Percentiles rank a stretch among this genome's conserved stretches.
phyloP scores from a whole-genome alignment of 2,797 vertebrate genomes.

The Enteromius mattozi region DNA sequence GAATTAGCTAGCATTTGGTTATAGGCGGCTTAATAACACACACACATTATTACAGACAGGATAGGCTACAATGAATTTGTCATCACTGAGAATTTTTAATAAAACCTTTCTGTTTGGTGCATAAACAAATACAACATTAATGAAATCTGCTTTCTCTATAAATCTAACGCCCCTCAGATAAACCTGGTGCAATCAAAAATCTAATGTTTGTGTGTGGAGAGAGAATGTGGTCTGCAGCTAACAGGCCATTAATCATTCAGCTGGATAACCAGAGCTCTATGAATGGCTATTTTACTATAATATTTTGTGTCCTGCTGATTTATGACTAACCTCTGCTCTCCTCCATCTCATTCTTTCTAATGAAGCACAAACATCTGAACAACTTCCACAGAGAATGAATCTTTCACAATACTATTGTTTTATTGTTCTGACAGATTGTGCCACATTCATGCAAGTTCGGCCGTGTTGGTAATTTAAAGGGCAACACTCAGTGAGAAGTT shows the following conservation, averaged over 20 bases:
- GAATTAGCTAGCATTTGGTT: background rate
- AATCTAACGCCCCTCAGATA: background rate
- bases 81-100: constrained; percentile 16
- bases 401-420: background rate
- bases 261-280: constrained; percentile 13
- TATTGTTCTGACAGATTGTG: constrained; percentile 7
- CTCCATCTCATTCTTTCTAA: constrained; percentile 31
- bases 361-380: constrained; percentile 17
- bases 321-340: constrained; percentile 26
- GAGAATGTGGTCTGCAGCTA: background rate
- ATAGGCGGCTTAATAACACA: background rate
- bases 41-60: background rate
- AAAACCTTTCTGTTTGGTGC: constrained; percentile 19
- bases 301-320: constrained; percentile 7
- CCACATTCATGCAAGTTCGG: background rate
- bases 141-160: constrained; percentile 29
- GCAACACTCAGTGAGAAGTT: background rate
- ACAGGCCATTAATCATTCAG: constrained; percentile 26
- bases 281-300: constrained; percentile 19
- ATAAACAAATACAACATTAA: constrained; percentile 3
- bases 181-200: background rate
- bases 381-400: constrained; percentile 11
- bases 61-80: background rate
- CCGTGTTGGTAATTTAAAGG: constrained; percentile 28
- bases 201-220: constrained; percentile 5